Evolutionary conservation across 2,888 invertebrate genomes (phyloP).

Genomic region (Diachrysia chrysitis): DNA sequence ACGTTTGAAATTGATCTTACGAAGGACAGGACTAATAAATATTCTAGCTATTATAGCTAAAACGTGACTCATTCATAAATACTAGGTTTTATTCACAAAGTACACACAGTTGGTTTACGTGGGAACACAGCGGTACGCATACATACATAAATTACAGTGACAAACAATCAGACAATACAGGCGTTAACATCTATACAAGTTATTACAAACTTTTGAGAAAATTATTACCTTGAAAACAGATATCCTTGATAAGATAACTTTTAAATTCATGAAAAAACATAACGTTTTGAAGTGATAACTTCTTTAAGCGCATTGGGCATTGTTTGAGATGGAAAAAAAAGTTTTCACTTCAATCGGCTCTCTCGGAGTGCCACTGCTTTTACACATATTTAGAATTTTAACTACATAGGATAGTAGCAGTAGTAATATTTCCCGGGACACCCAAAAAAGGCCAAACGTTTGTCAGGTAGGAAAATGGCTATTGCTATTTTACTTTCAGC

Average conservation of each 20-base stretch:
- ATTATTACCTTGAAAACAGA: conserved; percentile 37
- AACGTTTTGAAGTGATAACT: too few species aligned
- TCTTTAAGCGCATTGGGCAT: too few species aligned
- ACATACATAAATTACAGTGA: conserved; percentile 49
- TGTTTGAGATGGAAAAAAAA: too few species aligned
- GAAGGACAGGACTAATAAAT: neutral
- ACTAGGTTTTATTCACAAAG: conserved; percentile 30
- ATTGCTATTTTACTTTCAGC: too few species aligned
- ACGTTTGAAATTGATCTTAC: neutral
- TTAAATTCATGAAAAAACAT: neutral
- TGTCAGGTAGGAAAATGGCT: neutral
- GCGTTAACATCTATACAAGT: conserved; percentile 38
- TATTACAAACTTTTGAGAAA: conserved; percentile 34
- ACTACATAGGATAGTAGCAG: neutral
- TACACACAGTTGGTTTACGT: conserved; percentile 53
- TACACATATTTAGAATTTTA: too few species aligned
- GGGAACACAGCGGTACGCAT: conserved; percentile 48
- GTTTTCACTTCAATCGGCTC: too few species aligned
- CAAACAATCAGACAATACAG: conserved; percentile 56
- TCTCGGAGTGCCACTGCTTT: too few species aligned
- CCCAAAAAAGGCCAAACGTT: neutral
- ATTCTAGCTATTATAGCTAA: conserved; percentile 3
- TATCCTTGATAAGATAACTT: conserved; percentile 23
- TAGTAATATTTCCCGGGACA: too few species aligned
- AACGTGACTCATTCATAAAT: conserved; percentile 28